Evolutionary conservation across 2,113 vertebrate species (phyloP), one percentile per base, ranked within the genome.

Genomic region (Eupsittula cactorum): DNA sequence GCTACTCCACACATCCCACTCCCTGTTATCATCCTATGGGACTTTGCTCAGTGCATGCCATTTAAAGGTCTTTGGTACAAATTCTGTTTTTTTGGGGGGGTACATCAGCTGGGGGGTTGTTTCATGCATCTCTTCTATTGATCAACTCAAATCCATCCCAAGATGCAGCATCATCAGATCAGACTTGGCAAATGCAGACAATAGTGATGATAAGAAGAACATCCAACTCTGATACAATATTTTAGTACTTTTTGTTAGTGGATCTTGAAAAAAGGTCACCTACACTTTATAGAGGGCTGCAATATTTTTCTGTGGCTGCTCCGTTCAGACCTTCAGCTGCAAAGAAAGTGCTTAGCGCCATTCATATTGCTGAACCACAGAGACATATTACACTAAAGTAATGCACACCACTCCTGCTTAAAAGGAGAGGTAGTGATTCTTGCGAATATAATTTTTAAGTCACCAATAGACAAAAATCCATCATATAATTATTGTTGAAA

Each of bases 21-120:
- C 75, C 37, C 75, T 85, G 19, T 31, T 82, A 63, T 14, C 47
- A 80, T 64, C 92, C 76, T 31, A 11, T 6, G 10, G 68, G 65
- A 74, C 57, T 79, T 79, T 17, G 47, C 25, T 67, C 42, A 44
- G 25, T 3, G 2, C 29, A 84, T 0, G 0, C 3, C 46, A 14
- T 64, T 89, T 87, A 76, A 93, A 89, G 44, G 79, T 52, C 64
- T 88, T 86, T 5, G 2, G 77, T 28, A 75, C 27, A 71, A 60
- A 71, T 67, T 59, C 62, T 85, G 57, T 27, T 67, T 81, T 88
- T 62, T 63, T 39, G 14, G 29, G 52, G 28, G 37, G 41, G 15
- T 41, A 90, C 5, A 33, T 19, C 31, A 74, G 25, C 1, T 64
- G 14, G 35, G 35, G 29, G 20, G 6, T 42, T 77, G 15, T n/a